phyloP scores from a whole-genome alignment of 2,888 invertebrate genomes.

The Euclidia mi region DNA sequence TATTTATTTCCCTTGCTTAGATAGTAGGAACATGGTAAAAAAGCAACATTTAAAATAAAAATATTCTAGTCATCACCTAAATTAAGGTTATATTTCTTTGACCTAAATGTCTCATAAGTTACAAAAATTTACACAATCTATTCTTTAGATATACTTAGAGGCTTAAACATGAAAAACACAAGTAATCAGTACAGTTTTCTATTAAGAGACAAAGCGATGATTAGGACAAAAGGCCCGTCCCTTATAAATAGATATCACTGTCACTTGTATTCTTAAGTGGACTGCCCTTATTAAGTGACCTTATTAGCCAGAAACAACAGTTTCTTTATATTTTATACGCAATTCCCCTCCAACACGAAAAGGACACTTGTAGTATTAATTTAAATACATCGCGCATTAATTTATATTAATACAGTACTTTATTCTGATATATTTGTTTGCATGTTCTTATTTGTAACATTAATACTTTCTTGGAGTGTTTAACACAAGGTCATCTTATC shows the following conservation, averaged over 20 bases:
- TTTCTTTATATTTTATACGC: constrained; percentile 3
- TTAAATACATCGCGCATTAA: not conserved
- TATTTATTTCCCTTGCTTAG: too few relatives aligned
- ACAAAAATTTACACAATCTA: not conserved
- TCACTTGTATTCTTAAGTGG: constrained; percentile 38
- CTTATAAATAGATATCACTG: constrained; percentile 51
- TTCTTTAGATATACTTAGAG: not conserved
- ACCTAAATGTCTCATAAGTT: too few relatives aligned
- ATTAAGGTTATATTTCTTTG: too few relatives aligned
- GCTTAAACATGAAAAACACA: too few relatives aligned
- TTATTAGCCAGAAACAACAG: constrained; percentile 46
- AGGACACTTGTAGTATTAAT: not conserved
- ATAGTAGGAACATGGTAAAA: too few relatives aligned
- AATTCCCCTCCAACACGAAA: not conserved
- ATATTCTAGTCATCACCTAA: too few relatives aligned
- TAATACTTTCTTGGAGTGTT: too few relatives aligned
- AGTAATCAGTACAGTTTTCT: not conserved
- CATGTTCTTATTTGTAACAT: too few relatives aligned
- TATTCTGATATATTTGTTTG: too few relatives aligned
- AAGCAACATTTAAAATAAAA: too few relatives aligned
- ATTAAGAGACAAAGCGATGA: constrained; percentile 14
- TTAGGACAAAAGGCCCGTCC: constrained; percentile 21
- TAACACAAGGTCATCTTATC: too few relatives aligned
- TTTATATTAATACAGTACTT: too few relatives aligned
- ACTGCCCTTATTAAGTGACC: constrained; percentile 21